These are phyloP conservation scores for Centropus unirufus DNA, from an alignment of 2,113 vertebrate species.

Conservation along the genomic window DNA sequence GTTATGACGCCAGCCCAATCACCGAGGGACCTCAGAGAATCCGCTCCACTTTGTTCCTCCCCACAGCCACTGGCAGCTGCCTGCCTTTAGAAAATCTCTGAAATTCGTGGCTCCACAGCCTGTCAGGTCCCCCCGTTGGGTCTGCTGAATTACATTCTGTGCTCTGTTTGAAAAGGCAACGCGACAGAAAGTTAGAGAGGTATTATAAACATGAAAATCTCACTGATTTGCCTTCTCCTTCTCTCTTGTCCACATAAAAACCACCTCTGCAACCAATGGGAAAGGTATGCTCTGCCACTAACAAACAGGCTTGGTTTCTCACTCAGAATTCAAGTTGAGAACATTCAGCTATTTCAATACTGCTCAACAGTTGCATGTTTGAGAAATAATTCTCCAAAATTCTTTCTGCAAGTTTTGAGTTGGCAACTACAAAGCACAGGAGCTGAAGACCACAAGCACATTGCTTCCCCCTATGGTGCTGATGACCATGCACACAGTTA, in stretches of 20 bases:
- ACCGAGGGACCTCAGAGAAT: background rate
- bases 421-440: background rate
- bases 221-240: background rate
- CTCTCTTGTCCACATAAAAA: background rate
- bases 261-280: background rate
- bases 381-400: background rate
- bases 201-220: background rate
- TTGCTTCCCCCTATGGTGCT: background rate
- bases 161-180: background rate
- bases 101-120: background rate
- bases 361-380: background rate
- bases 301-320: background rate
- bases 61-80: background rate
- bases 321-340: background rate
- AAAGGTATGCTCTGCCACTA: background rate
- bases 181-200: background rate
- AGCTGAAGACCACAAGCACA: background rate
- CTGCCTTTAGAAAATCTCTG: background rate
- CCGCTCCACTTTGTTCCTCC: background rate
- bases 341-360: background rate
- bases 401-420: background rate
- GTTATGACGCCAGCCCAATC: background rate
- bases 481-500: background rate
- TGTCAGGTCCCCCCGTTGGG: fast-evolving
- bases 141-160: background rate